These are phyloP conservation scores for Oryctes rhinoceros DNA, from an alignment of 1,140 invertebrate genomes.

Conservation along the genomic window DNA sequence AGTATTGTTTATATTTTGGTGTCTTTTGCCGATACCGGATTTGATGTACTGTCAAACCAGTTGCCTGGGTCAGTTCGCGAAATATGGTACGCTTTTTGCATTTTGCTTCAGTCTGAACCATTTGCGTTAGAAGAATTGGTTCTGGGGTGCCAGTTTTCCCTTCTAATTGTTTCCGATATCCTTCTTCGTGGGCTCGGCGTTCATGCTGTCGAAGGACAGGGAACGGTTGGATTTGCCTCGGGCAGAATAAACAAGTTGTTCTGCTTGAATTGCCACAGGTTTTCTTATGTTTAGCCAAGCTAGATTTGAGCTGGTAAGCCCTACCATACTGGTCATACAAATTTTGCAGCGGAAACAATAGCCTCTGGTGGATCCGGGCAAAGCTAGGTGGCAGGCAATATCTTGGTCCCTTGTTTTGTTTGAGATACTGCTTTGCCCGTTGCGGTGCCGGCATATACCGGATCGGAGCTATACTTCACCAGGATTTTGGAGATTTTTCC, in stretches of 20 bases:
- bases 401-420: neutral
- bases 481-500: neutral
- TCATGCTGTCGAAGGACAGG: constrained; percentile 38
- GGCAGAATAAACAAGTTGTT: constrained; percentile 17
- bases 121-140: neutral
- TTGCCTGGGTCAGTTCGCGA: constrained; percentile 5
- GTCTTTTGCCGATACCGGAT: constrained; percentile 33
- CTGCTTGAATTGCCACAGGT: neutral
- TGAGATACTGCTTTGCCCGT: neutral
- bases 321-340: neutral
- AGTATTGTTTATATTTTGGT: constrained; percentile 38
- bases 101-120: neutral
- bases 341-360: neutral
- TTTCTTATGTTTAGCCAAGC: constrained; percentile 2
- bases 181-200: constrained; percentile 32
- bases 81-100: neutral
- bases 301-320: neutral
- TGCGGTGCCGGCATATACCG: neutral
- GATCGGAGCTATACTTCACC: neutral
- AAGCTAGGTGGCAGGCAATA: neutral
- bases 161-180: constrained; percentile 5
- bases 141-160: neutral
- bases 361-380: neutral
- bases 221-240: neutral
- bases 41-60: constrained; percentile 40